These are phyloP conservation scores for Epinephelus cyanopodus DNA, from an alignment of 2,113 vertebrate genomes.

Conservation along the genomic window DNA sequence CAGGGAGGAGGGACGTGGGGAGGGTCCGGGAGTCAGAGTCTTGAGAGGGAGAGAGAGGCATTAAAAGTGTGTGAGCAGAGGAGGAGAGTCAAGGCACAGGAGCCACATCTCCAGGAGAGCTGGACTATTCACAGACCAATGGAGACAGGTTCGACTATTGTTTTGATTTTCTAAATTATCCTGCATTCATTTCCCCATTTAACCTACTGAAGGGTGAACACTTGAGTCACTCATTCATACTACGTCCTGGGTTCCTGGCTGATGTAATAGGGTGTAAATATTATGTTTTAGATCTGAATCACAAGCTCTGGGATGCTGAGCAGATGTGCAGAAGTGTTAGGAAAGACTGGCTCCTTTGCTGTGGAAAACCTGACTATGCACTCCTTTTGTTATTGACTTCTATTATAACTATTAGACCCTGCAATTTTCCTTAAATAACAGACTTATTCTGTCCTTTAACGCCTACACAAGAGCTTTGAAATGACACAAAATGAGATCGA, in stretches of 20 bases:
- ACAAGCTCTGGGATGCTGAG: slow-evolving; percentile 51
- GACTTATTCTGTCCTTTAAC: not conserved
- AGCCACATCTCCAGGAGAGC: slow-evolving; percentile 70
- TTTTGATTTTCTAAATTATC: slow-evolving; percentile 11
- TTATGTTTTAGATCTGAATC: slow-evolving; percentile 36
- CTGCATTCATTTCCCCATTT: not conserved
- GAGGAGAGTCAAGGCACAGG: slow-evolving; percentile 54
- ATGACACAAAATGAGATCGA: too few species aligned
- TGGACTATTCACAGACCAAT: slow-evolving; percentile 57
- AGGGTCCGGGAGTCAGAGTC: slow-evolving; percentile 44
- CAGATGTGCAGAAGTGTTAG: slow-evolving; percentile 64
- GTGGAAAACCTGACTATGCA: slow-evolving; percentile 63
- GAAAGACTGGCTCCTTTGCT: slow-evolving; percentile 38
- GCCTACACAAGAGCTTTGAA: not conserved
- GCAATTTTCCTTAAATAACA: slow-evolving; percentile 40
- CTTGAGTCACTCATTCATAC: not conserved
- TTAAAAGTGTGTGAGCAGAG: slow-evolving; percentile 58
- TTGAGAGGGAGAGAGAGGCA: slow-evolving; percentile 38
- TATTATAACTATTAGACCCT: slow-evolving; percentile 9
- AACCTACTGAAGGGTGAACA: not conserved
- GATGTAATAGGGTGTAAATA: slow-evolving; percentile 21
- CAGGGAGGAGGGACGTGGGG: slow-evolving; percentile 53
- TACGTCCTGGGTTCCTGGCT: not conserved
- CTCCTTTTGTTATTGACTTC: slow-evolving; percentile 39
- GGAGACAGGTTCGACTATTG: slow-evolving; percentile 70